These are phyloP conservation scores for Momotus momota DNA, from an alignment of 2,797 vertebrate species.

Conservation along the genomic window DNA sequence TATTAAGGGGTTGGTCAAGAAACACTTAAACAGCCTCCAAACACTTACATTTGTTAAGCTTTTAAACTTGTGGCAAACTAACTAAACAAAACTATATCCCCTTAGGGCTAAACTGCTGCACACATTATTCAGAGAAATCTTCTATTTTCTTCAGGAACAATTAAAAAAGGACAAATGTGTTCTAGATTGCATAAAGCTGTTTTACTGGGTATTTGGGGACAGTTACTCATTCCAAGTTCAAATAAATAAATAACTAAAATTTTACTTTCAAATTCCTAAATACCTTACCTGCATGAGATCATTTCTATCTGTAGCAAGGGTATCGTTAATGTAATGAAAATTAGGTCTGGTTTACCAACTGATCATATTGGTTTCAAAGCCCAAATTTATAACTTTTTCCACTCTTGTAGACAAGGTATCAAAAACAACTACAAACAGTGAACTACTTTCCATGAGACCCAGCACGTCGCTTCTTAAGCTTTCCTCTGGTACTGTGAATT, in stretches of 20 bases:
- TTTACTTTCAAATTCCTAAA: background rate
- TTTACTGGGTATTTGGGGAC: background rate
- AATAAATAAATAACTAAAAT: background rate
- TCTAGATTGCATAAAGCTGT: slow-evolving; percentile 14
- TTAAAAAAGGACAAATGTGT: background rate
- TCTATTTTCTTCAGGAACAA: slow-evolving; percentile 33
- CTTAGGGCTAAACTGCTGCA: background rate
- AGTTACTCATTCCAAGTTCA: background rate
- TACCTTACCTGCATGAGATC: background rate
- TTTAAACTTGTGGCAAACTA: slow-evolving; percentile 29
- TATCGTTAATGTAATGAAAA: background rate
- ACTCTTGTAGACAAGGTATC: background rate
- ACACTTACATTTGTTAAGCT: slow-evolving; percentile 2
- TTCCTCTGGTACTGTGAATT: background rate
- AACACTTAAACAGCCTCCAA: slow-evolving; percentile 14
- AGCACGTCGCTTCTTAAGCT: background rate
- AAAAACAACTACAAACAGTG: background rate
- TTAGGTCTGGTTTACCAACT: background rate
- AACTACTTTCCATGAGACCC: background rate
- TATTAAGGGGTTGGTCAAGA: background rate
- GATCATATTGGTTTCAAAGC: background rate
- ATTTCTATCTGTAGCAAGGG: background rate
- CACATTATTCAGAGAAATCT: background rate
- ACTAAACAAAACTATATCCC: background rate
- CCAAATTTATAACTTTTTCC: background rate